Evolutionary conservation across 2,888 invertebrate genomes (phyloP).

Genomic region (Prenolepis imparis): DNA sequence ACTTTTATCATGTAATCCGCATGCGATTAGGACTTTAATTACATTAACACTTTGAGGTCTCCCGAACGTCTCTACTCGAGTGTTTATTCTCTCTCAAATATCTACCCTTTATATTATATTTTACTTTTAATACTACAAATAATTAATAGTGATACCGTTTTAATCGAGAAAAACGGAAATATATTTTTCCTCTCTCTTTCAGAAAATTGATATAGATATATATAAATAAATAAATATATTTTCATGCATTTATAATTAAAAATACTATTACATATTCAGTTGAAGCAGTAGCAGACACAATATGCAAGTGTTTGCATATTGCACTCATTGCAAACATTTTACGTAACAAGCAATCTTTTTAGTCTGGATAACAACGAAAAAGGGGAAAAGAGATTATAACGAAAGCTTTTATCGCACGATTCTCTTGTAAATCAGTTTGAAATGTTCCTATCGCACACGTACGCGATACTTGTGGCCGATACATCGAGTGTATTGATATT

Average conservation of each 20-base stretch:
- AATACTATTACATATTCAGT: neutral
- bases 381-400: conserved; percentile 28
- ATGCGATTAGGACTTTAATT: neutral
- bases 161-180: neutral
- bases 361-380: neutral
- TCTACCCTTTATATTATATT: neutral
- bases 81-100: neutral
- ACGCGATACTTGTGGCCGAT: conserved; percentile 42
- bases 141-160: neutral
- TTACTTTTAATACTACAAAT: neutral
- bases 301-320: neutral
- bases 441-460: conserved; percentile 24
- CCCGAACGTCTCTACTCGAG: neutral
- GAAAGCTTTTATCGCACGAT: conserved; percentile 34
- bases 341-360: neutral
- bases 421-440: conserved; percentile 49
- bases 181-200: neutral
- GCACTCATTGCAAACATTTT: neutral
- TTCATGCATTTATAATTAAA: neutral
- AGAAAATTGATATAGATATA: neutral
- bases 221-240: no score
- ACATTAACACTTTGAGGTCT: neutral
- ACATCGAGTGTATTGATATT: conserved; percentile 53
- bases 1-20: neutral
- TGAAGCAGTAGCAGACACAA: neutral